Conservation (phyloP, 2,888 invertebrate genomes). For the Brachynemurus nebulosus region DNA sequence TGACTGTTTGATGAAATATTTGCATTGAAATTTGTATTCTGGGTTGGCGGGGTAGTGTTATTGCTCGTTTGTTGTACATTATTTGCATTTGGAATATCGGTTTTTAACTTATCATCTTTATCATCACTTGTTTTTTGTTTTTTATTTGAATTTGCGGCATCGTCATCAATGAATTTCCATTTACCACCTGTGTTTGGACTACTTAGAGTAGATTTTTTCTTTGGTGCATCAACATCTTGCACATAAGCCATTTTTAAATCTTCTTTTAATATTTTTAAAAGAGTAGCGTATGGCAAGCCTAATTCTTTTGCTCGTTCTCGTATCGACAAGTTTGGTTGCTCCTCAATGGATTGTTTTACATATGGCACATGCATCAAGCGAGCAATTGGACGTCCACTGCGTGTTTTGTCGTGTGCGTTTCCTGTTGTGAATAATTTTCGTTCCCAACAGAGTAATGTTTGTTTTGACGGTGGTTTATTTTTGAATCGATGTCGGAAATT, state of each 20-base stretch:
- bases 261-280: conserved; percentile 25
- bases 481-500: conserved; percentile 27
- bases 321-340: conserved; percentile 26
- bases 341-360: conserved; percentile 24
- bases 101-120: neutral
- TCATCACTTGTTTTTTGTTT: conserved; percentile 2
- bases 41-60: too few relatives aligned
- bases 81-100: neutral
- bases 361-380: conserved; percentile 18
- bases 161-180: conserved; percentile 9
- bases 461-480: conserved; percentile 28
- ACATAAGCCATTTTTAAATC: conserved; percentile 16
- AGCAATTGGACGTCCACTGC: conserved; percentile 25
- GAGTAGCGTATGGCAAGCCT: conserved; percentile 26
- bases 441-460: conserved; percentile 29
- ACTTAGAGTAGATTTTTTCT: conserved; percentile 3
- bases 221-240: conserved; percentile 1
- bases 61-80: neutral
- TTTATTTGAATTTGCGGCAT: neutral
- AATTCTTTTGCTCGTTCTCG: conserved; percentile 26
- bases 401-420: conserved; percentile 27
- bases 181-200: conserved; percentile 4
- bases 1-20: neutral
- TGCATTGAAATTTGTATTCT: neutral
- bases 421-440: conserved; percentile 29